Percentiles rank a stretch among this genome's conserved stretches.
Evolutionary conservation across 2,113 vertebrate genomes (phyloP).

Genomic region (Ptychochromis oligacanthus): DNA sequence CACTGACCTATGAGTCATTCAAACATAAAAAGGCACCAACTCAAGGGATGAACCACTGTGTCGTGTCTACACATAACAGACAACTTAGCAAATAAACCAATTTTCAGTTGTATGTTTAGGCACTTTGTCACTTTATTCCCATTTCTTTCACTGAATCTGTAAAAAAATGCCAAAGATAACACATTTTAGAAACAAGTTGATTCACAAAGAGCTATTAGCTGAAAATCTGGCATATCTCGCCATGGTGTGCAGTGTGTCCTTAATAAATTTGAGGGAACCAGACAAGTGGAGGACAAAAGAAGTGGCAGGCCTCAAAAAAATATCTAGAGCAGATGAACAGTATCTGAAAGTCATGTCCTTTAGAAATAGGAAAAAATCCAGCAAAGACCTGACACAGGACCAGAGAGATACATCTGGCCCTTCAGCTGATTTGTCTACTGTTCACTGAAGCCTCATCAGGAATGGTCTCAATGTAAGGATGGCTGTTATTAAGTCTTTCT

Average conservation of each 20-base stretch:
- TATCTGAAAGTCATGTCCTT: neutral
- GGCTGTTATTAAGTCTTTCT: neutral
- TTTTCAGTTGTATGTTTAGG: neutral
- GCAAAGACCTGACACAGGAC: neutral
- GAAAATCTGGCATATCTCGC: no score
- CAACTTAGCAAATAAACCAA: neutral
- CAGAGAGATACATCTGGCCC: neutral
- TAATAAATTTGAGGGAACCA: neutral
- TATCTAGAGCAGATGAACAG: neutral
- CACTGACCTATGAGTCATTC: neutral
- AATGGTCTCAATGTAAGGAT: neutral
- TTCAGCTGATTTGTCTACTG: neutral
- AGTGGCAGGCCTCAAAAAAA: accelerated
- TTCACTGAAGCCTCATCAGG: neutral
- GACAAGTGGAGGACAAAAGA: neutral
- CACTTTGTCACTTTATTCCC: neutral
- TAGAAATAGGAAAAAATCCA: neutral
- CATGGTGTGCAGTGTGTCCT: no score
- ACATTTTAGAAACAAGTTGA: neutral
- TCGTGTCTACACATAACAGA: no score
- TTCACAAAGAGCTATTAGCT: no score
- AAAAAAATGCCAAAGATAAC: neutral
- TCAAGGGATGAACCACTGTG: neutral
- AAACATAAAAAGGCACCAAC: neutral
- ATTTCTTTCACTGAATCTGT: neutral